phyloP scores from a whole-genome alignment of 2,797 vertebrate genomes.

The Sebastes ruberrimus region DNA sequence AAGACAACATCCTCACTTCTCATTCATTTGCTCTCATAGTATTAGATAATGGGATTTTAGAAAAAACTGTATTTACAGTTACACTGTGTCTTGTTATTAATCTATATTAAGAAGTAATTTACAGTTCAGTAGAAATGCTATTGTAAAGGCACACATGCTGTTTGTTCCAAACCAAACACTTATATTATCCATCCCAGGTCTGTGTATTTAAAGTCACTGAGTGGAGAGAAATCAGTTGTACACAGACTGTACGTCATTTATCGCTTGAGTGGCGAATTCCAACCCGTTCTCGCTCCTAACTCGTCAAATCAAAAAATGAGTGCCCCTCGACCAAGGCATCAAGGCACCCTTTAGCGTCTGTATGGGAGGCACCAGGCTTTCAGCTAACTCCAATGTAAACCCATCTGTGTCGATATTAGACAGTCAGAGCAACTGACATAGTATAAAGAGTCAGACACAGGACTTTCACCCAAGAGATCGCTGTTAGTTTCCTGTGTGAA shows the following conservation, averaged over 20 bases:
- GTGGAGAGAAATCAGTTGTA: background rate
- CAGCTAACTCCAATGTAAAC: too few species aligned
- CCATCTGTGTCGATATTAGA: rapidly evolving
- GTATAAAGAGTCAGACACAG: too few species aligned
- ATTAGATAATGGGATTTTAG: background rate
- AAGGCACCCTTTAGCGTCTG: too few species aligned
- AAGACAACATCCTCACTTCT: conserved; percentile 46
- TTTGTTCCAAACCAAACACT: background rate
- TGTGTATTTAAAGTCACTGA: background rate
- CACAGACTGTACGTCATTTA: rapidly evolving
- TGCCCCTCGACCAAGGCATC: too few species aligned
- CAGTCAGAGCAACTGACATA: too few species aligned
- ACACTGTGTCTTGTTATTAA: background rate
- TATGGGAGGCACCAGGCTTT: too few species aligned
- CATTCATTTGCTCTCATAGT: background rate
- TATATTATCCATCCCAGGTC: background rate
- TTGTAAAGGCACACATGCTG: background rate
- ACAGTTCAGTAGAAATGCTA: background rate
- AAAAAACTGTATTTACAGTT: background rate
- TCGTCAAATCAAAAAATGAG: too few species aligned
- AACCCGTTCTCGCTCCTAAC: rapidly evolving
- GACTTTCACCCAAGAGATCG: too few species aligned
- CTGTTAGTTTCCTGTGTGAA: rapidly evolving
- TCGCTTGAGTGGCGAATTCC: background rate
- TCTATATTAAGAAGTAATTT: background rate